Evolutionary conservation across 2,113 vertebrate genomes (phyloP), one percentile per base, ranked within the genome.

Genomic region (Tringa solitaria): DNA sequence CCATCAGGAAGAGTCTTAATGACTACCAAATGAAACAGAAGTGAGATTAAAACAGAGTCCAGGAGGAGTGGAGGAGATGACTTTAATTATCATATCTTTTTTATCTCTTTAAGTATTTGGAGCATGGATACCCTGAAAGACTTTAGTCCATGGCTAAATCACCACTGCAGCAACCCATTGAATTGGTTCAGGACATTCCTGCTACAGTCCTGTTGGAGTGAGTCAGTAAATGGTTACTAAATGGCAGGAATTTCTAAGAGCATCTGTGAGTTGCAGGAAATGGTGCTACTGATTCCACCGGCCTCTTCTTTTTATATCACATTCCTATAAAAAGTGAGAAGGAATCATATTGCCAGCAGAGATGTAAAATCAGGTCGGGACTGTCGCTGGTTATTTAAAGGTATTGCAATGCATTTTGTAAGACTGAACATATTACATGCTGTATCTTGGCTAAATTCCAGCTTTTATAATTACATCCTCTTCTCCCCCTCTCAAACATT

Each of bases 331-430:
- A 97, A 96, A 97, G 93, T 78, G 73, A 94, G 93, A 93, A 91
- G 81, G 84, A 89, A 85, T 95, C 73, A 53, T 95, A 73, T 59
- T 95, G 93, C 90, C 84, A 90, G 86, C 83, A 81, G 79, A 95
- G 83, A 96, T 96, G 90, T 96, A 94, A 97, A 96, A 94, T 95
- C 92, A 94, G 96, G 96, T 97, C 85, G 8, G 93, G 95, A 93
- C 95, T 93, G 82, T 91, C 59, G 14, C 89, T 90, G 72, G 95
- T 94, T 96, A 97, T 97, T 97, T 96, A 97, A 96, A 95, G 93
- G 59, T 91, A 88, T 76, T 83, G 90, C 78, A 89, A 74, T 43
- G 67, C 78, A 80, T 93, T 97, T 85, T 91, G 75, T 93, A 93
- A 88, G 67, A 69, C 61, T 65, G 84, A 93, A 83, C 70, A 89